Conservation (phyloP, 2,797 vertebrate genomes). For the Danio albolineatus region DNA sequence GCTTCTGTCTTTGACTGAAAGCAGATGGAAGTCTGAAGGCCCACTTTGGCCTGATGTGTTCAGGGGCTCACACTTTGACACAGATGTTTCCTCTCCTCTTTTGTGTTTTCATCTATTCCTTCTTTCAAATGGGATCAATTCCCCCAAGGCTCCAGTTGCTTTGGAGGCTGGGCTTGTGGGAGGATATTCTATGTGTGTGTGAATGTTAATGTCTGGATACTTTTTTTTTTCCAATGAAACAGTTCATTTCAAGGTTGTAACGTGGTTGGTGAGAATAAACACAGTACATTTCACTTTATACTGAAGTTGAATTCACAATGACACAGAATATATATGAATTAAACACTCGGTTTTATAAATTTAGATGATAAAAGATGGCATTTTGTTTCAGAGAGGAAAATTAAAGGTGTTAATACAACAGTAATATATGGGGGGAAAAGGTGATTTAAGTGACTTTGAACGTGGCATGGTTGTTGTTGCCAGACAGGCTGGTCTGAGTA, state of each 20-base stretch:
- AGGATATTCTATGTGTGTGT: neutral
- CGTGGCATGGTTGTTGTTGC: too few species aligned
- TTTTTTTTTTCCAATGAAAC: neutral
- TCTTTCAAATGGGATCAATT: constrained; percentile 65
- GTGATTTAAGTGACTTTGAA: too few species aligned
- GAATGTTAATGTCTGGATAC: neutral
- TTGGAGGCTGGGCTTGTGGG: neutral
- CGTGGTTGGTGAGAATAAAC: neutral
- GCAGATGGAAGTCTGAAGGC: constrained; percentile 63
- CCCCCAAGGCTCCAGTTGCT: constrained; percentile 39
- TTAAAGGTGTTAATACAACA: neutral
- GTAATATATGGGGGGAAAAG: too few species aligned
- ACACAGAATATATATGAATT: neutral
- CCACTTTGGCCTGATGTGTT: constrained; percentile 55
- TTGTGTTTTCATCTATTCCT: constrained; percentile 62
- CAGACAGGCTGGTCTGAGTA: too few species aligned
- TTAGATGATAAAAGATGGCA: neutral
- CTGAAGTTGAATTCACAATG: neutral
- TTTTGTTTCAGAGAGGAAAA: neutral
- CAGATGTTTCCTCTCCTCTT: constrained; percentile 70
- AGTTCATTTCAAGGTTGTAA: neutral
- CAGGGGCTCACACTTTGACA: constrained; percentile 57
- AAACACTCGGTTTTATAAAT: neutral
- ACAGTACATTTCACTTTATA: neutral
- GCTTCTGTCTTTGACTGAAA: constrained; percentile 31